These are phyloP conservation scores for Tenthredo notha DNA, from an alignment of 2,888 invertebrate genomes.

Conservation along the genomic window DNA sequence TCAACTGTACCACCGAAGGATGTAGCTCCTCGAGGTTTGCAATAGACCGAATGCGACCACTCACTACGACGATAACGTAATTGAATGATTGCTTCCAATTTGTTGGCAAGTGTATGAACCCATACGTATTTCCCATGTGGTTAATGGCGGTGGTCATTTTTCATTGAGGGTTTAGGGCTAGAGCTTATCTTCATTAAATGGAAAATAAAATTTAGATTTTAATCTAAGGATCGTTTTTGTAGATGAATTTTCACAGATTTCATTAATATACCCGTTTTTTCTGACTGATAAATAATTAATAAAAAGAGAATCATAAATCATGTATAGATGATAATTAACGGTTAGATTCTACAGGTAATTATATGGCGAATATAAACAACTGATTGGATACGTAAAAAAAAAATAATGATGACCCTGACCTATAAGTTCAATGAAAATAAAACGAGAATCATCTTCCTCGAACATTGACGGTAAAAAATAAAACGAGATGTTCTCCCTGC, in stretches of 20 bases:
- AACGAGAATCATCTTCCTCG: not conserved
- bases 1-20: conserved; percentile 41
- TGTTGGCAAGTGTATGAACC: conserved; percentile 18
- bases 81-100: conserved; percentile 50
- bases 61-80: conserved; percentile 20
- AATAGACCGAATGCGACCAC: conserved; percentile 28
- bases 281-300: not conserved
- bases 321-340: not conserved
- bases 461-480: not conserved
- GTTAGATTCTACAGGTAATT: not conserved
- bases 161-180: not conserved
- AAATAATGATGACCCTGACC: not conserved
- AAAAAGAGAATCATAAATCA: not conserved
- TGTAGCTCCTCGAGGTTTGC: conserved; percentile 50
- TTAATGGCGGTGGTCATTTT: conserved; percentile 8
- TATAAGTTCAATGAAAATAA: not conserved
- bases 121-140: conserved; percentile 8
- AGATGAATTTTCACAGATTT: not conserved
- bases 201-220: not conserved
- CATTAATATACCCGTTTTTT: not conserved
- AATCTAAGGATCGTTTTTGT: not conserved
- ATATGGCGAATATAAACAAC: not conserved
- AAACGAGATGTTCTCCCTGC: not conserved
- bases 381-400: not conserved
- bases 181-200: not conserved